Evolutionary conservation across 2,113 vertebrate genomes (phyloP).

Genomic region (Rhipidura dahli): DNA sequence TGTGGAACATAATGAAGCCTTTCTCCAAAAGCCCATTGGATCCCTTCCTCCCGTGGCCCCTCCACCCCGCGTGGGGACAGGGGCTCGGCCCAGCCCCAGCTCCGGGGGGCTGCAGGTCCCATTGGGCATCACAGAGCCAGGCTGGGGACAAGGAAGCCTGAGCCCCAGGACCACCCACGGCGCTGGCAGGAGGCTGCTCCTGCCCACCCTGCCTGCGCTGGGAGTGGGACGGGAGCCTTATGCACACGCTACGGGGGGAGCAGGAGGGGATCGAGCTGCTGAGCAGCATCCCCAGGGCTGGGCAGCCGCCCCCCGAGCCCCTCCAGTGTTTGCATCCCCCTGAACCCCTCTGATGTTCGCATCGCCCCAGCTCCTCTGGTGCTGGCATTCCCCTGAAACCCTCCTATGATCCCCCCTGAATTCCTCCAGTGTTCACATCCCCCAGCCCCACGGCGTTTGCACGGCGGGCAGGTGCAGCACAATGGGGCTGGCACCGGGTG

Average conservation of each 20-base stretch:
- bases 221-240: fast-evolving
- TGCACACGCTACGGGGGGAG: fast-evolving
- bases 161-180: background rate
- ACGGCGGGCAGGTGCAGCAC: background rate
- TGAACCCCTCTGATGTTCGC: background rate
- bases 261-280: background rate
- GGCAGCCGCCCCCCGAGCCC: background rate
- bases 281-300: background rate
- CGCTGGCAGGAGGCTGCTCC: background rate
- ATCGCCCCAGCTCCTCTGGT: too few species aligned
- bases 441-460: background rate
- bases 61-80: fast-evolving
- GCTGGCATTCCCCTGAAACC: too few species aligned
- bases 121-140: fast-evolving
- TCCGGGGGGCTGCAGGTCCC: fast-evolving
- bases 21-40: background rate
- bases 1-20: constrained; percentile 35
- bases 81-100: background rate
- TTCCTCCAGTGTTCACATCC: background rate
- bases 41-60: background rate
- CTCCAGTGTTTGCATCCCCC: background rate
- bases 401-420: fast-evolving
- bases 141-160: background rate
- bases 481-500: fast-evolving
- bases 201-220: background rate